Conservation (phyloP, 1,140 invertebrate species). For the Drepana arcuata region DNA sequence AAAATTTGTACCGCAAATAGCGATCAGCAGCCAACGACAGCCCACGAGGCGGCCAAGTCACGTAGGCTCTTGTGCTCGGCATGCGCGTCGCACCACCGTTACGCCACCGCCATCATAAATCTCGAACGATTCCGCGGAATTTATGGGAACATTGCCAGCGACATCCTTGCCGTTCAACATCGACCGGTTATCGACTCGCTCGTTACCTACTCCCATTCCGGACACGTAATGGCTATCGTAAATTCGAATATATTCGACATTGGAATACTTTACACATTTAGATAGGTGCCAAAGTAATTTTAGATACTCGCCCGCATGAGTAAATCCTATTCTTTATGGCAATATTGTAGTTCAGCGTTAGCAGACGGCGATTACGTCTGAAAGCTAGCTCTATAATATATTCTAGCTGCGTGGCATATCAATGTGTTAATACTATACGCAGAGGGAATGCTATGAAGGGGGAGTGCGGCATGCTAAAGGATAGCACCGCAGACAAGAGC, state of each 20-base stretch:
- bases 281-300: too few species aligned
- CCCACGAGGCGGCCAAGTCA: too few species aligned
- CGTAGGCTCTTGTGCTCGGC: constrained; percentile 23
- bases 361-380: too few species aligned
- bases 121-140: constrained; percentile 21
- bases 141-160: constrained; percentile 31
- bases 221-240: constrained; percentile 13
- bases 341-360: too few species aligned
- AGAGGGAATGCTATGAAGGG: constrained; percentile 43
- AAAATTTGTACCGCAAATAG: too few species aligned
- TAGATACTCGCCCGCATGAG: too few species aligned
- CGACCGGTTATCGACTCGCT: constrained; percentile 24
- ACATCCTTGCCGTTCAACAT: constrained; percentile 22
- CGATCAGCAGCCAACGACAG: too few species aligned
- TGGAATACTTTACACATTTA: too few species aligned
- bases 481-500: constrained; percentile 49
- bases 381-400: constrained; percentile 19
- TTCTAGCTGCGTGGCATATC: constrained; percentile 36
- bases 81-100: constrained; percentile 25
- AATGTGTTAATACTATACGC: constrained; percentile 55
- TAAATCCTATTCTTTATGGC: constrained; percentile 3
- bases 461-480: constrained; percentile 53
- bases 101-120: constrained; percentile 27
- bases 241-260: constrained; percentile 4
- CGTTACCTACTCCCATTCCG: constrained; percentile 12